Base-by-base conservation (phyloP, 2,797 vertebrate genomes). In the Enteromius treurensis region DNA sequence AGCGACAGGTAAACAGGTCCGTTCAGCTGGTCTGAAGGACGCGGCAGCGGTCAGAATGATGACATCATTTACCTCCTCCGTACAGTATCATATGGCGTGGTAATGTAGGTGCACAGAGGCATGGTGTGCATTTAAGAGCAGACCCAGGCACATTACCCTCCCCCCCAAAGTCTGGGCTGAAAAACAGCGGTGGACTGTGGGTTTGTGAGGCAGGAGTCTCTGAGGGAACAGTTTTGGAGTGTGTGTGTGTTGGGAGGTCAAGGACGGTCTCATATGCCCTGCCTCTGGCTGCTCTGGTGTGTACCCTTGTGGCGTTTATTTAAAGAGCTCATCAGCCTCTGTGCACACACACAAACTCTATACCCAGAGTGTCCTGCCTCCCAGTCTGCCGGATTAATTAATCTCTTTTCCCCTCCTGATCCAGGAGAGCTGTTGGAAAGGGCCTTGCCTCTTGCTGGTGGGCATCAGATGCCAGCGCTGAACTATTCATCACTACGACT, bases 361-460 rank as follows among this genome's bases (percentile, higher is more conserved):
- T 86, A 80, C 81, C 77, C 85, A 81, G 64, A 69, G 77, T 81
- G 81, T 86, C 87, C 88, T 88, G 90, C 89, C 90, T 90, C 88
- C 92, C 88, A 84, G 89, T 89, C 89, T 91, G 40, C 92, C 91
- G 92, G 94, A 95, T 95, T 95, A 95, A 95, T 95, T 94, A 95
- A 94, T 93, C 92, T 92, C 90, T 89, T 91, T 89, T 82, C 88
- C 86, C 89, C 87, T 91, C 89, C 84, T 90, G 91, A 92, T 93
- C 94, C 93, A 91, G 84, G 88, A 90, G 91, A 93, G 93, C 88
- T 89, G 90, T 90, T 91, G 93, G 92, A 93, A 88, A 85, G 26
- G 91, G 92, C 91, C 89, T 87, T 88, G 88, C 88, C 88, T 92
- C 89, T 93, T 19, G 92, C 94, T 92, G 90, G 90, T 93, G 91